Evolutionary conservation across 2,888 invertebrate species (phyloP).

Genomic region (Morpho helenor): DNA sequence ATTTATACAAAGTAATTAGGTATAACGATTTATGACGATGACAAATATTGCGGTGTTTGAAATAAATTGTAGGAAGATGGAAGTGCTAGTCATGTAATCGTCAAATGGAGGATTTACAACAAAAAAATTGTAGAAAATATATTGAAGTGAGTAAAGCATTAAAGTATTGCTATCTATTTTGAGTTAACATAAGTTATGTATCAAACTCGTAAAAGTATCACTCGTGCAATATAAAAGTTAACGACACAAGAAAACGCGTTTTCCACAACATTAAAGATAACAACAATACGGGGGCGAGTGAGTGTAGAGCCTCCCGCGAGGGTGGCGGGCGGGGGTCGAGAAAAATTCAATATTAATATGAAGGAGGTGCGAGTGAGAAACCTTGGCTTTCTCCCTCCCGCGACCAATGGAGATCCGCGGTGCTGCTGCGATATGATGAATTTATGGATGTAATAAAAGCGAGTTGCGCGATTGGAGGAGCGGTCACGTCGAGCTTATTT

Average conservation of each 20-base stretch:
- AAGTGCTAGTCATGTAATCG: no score
- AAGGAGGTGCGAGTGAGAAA: slow-evolving; percentile 82
- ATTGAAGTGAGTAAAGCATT: no score
- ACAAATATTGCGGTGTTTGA: no score
- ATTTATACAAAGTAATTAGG: no score
- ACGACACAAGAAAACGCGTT: slow-evolving; percentile 80
- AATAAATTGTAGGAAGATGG: no score
- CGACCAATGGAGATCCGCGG: slow-evolving; percentile 78
- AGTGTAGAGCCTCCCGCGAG: slow-evolving; percentile 77
- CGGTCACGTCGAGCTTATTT: slow-evolving; percentile 75
- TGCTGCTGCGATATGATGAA: slow-evolving; percentile 84
- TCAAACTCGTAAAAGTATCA: slow-evolving; percentile 76
- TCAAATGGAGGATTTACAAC: no score
- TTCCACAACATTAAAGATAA: slow-evolving; percentile 81
- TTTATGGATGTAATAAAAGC: slow-evolving; percentile 91
- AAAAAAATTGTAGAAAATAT: no score
- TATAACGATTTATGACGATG: no score
- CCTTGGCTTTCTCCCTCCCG: slow-evolving; percentile 68
- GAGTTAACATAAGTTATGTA: slow-evolving; percentile 65
- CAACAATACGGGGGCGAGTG: slow-evolving; percentile 78
- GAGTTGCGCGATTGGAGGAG: slow-evolving; percentile 83
- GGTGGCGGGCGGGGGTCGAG: slow-evolving; percentile 79
- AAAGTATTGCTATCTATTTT: slow-evolving; percentile 16
- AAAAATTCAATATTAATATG: slow-evolving; percentile 92
- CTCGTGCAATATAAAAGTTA: slow-evolving; percentile 80